These are phyloP conservation scores for Corvus cornix DNA, from an alignment of 2,113 vertebrate species.

Conservation along the genomic window DNA sequence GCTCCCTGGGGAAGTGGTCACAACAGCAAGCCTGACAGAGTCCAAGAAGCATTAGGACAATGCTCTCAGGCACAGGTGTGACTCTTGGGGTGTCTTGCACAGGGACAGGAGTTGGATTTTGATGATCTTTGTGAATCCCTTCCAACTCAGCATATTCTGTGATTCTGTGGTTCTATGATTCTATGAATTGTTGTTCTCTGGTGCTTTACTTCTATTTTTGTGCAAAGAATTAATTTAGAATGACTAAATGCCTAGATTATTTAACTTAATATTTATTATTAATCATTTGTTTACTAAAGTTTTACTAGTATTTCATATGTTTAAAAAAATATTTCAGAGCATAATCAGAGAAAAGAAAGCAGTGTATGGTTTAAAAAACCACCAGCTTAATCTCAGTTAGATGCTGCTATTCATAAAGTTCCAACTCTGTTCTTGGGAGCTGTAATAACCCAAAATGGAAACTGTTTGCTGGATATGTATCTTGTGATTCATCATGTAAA, in stretches of 20 bases:
- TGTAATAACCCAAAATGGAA: conserved; percentile 33
- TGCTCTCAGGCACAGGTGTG: not conserved
- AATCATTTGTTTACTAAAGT: conserved; percentile 59
- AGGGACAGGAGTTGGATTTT: not conserved
- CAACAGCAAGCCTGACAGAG: not conserved
- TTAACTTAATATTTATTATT: conserved; percentile 61
- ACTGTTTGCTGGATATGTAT: conserved; percentile 1
- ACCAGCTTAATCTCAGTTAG: conserved; percentile 36
- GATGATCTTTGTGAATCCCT: not conserved
- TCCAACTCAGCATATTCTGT: not conserved
- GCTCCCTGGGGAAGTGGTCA: not conserved
- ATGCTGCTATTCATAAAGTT: conserved; percentile 47
- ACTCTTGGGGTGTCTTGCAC: not conserved
- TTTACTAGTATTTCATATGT: conserved; percentile 47
- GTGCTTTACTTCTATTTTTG: not conserved
- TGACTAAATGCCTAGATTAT: conserved; percentile 48
- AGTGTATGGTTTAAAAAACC: not conserved
- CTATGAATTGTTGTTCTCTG: not conserved
- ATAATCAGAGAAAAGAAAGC: conserved; percentile 51
- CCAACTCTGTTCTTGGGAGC: conserved; percentile 28
- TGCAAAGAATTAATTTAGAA: conserved; percentile 53
- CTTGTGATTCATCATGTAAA: conserved; percentile 23
- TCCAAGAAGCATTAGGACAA: not conserved
- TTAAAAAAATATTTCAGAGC: conserved; percentile 65
- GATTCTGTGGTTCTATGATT: not conserved